Base-by-base conservation (phyloP, 2,113 vertebrate species). In the Atractosteus spatula region DNA sequence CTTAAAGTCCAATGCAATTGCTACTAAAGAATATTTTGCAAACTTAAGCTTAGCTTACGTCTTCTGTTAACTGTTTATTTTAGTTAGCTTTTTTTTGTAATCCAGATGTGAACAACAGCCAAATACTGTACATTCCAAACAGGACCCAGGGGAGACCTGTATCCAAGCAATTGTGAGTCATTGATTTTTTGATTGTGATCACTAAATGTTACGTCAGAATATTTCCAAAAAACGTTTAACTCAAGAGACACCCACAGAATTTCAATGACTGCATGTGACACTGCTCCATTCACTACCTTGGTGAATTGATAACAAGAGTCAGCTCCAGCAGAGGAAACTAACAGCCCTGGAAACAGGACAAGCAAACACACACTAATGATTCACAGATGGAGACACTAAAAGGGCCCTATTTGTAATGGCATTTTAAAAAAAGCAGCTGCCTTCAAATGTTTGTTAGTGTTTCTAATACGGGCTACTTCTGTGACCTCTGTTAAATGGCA, bases 361-460 rank as follows among this genome's bases (percentile, higher is more conserved):
- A 16, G 56, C 13, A 61, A 41, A 70, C 56, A 61, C 66, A 68
- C 2, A 4, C 86, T 87, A 80, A 83, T 80, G 82, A 88, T 84
- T 83, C 71, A 54, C 79, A 79, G 80, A 79, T 80, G 76, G 76
- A 74, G 29, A 74, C 67, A 11, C 51, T 68, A 55, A 75, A 63
- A 64, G 66, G 62, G 75, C 68, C 76, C 72, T 82, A 72, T 45
- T 78, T 82, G 29, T 84, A 83, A 85, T 75, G 68, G 75, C 74
- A 41, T 74, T 70, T 72, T 80, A 76, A 85, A 83, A 79, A 77
- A 80, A 87, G 84, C 85, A 85, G 83, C 85, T 76, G 80, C 74
- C 79, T 76, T 88, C 81, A 89, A 89, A 88, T 87, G 85, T 85
- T 86, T 83, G 87, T 91, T 87, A 86, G 83, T 80, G 83, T 81